Conservation (phyloP, 2,797 vertebrate genomes). For the Atherinosoma microstoma region DNA sequence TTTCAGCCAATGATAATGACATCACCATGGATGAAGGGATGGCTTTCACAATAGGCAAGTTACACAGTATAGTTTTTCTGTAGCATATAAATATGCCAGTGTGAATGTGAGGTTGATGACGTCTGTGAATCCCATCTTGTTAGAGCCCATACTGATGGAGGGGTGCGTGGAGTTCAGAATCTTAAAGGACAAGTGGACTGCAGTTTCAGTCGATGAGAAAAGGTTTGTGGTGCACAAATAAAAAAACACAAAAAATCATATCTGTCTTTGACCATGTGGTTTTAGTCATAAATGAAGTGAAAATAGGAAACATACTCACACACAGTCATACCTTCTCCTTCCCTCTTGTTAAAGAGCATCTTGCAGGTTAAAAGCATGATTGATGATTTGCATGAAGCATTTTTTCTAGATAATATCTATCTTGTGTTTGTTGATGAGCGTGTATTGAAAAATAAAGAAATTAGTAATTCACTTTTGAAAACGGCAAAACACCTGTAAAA, state of each 20-base stretch:
- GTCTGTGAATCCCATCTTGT: slow-evolving; percentile 22
- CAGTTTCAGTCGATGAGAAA: slow-evolving; percentile 90
- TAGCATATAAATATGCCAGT: not conserved
- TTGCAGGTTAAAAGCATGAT: no score
- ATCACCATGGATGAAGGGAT: slow-evolving; percentile 95
- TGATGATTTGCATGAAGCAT: no score
- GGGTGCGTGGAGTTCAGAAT: slow-evolving; percentile 90
- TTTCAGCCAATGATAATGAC: slow-evolving; percentile 90
- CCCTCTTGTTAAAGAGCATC: no score
- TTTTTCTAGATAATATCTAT: no score
- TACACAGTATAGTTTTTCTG: not conserved
- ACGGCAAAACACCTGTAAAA: no score
- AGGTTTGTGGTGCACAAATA: slow-evolving; percentile 78
- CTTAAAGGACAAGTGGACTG: slow-evolving; percentile 94
- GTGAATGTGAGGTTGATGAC: slow-evolving; percentile 5
- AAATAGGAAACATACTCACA: not conserved
- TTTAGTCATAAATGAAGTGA: not conserved
- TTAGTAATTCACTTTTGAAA: no score
- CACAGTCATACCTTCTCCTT: no score
- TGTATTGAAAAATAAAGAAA: no score
- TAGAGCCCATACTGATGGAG: slow-evolving; percentile 96
- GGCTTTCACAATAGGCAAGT: slow-evolving; percentile 96
- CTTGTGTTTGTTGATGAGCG: no score
- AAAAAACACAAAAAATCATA: not conserved
- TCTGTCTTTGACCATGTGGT: not conserved